Base-by-base conservation (phyloP, 2,888 invertebrate species). In the Neocrepidodera transversa region DNA sequence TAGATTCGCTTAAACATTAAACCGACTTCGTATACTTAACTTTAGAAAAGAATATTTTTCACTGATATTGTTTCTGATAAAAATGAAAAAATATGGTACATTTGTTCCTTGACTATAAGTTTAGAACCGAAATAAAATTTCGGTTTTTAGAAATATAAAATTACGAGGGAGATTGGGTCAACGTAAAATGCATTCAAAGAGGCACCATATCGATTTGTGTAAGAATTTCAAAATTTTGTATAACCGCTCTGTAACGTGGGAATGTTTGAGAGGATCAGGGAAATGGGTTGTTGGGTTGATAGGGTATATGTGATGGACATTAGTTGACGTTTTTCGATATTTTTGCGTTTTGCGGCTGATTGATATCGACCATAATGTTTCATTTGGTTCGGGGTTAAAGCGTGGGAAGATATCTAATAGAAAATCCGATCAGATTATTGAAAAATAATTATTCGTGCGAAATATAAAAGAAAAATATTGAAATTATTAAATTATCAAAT, bases 241-340 rank as follows among this genome's bases (percentile, higher is more conserved):
- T 62, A 67, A 63, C 61, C 51, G 8, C 54, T 60, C 6, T 23
- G 53, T 55, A 64, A 69, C 69, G 69, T 70, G 69, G 69, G 69
- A 70, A 69, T 61, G 55, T 56, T 56, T 26, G 55, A 13, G 23
- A 52, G 62, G 56, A 28, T 13, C n/a, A 20, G 43, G 36, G 35
- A 64, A 68, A 69, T 69, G 68, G 69, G 58, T 58, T 58, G 48
- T 13, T 38, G 13, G 54, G 54, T 62, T 40, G 56, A 60, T 59
- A 47, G 60, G 54, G 50, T 60, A 55, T n/a, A n/a, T 32, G 47
- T 47, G 51, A 56, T 52, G 56, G 60, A 52, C 60, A 52, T 51
- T 47, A 52, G 60, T 56, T 60, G 56, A 56, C 60, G 52, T 63
- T 57, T 64, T 49, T 48, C 32, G 51, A 64, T 62, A 63, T 63